Evolutionary conservation across 2,888 invertebrate species (phyloP).

Genomic region (Phaonia tiefii): DNA sequence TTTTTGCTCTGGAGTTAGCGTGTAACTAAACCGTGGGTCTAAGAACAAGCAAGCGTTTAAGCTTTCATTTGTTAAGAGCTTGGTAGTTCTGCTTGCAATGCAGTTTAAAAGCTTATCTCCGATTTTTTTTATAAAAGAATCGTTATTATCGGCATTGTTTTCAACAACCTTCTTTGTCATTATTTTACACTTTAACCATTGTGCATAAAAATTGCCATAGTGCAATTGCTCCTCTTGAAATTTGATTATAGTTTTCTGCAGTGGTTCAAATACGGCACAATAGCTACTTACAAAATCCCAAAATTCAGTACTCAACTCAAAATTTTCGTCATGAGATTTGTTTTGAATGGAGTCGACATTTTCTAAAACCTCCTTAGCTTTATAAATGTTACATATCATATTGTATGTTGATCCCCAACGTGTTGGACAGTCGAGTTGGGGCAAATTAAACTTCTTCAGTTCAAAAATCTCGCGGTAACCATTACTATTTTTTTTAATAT

Average conservation of each 20-base stretch:
- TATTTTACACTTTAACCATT: slow-evolving; percentile 34
- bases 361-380: slow-evolving; percentile 4
- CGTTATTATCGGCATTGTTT: slow-evolving; percentile 25
- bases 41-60: too few species aligned
- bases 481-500: slow-evolving; percentile 21
- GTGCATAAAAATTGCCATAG: slow-evolving; percentile 34
- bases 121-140: slow-evolving; percentile 23
- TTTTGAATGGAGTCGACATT: slow-evolving; percentile 4
- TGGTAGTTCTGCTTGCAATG: slow-evolving; percentile 27
- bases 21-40: slow-evolving; percentile 18
- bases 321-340: slow-evolving; percentile 8
- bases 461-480: background rate
- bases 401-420: slow-evolving; percentile 3
- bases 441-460: slow-evolving; percentile 2
- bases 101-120: slow-evolving; percentile 13
- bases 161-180: slow-evolving; percentile 13
- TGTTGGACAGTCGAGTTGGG: background rate
- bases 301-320: slow-evolving; percentile 10
- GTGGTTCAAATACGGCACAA: slow-evolving; percentile 13
- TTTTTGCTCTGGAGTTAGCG: slow-evolving; percentile 16
- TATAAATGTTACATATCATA: slow-evolving; percentile 7
- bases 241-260: too few species aligned
- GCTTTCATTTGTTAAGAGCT: slow-evolving; percentile 12
- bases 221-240: slow-evolving; percentile 35
- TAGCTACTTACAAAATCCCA: slow-evolving; percentile 21